Conservation (phyloP, 2,888 invertebrate species). For the Oconnorella tubifera region DNA sequence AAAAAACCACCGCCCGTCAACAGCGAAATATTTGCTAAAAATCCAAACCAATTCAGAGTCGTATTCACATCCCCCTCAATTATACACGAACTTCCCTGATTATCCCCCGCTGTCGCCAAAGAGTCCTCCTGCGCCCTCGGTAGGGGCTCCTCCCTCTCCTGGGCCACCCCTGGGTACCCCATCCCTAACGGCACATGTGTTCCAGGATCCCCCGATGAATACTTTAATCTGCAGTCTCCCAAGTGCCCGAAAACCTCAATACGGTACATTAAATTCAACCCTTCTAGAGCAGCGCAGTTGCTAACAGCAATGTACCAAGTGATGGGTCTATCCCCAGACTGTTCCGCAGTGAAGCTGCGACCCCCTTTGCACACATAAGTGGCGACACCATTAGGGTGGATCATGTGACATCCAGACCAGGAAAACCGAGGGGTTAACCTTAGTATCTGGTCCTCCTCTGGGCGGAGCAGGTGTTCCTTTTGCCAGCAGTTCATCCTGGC, state of each 20-base stretch:
- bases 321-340: slow-evolving; percentile 7
- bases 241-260: slow-evolving; percentile 33
- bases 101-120: not conserved
- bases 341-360: slow-evolving; percentile 28
- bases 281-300: slow-evolving; percentile 32
- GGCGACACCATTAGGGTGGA: slow-evolving; percentile 25
- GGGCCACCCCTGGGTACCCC: not conserved
- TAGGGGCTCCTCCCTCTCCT: not conserved
- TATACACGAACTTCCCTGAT: slow-evolving; percentile 21
- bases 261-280: slow-evolving; percentile 32
- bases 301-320: slow-evolving; percentile 33
- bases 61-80: slow-evolving; percentile 33
- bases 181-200: not conserved
- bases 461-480: slow-evolving; percentile 30
- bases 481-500: slow-evolving; percentile 36
- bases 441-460: slow-evolving; percentile 35
- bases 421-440: slow-evolving; percentile 34
- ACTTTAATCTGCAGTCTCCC: slow-evolving; percentile 32
- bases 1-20: slow-evolving; percentile 30
- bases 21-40: slow-evolving; percentile 32
- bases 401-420: slow-evolving; percentile 37
- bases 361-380: slow-evolving; percentile 35
- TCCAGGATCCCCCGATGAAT: not conserved
- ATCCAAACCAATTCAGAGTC: slow-evolving; percentile 33
- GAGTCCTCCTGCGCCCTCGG: not conserved